Percentiles rank a stretch among this genome's conserved stretches.
Evolutionary conservation across 2,888 invertebrate species (phyloP).

Genomic region (Andrena fulva): DNA sequence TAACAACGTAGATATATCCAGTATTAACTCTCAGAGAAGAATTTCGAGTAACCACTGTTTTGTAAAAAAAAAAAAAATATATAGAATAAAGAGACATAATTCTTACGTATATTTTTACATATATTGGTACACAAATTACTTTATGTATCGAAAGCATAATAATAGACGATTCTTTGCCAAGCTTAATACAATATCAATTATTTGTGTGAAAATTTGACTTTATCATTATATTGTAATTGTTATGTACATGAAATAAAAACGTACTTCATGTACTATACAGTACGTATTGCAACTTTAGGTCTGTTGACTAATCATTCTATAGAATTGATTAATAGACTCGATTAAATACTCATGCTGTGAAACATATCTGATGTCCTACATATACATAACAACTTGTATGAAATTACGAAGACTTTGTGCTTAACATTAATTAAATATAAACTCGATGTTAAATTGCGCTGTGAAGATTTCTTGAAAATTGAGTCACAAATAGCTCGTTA

Average conservation of each 20-base stretch:
- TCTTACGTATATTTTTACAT: conserved; percentile 60
- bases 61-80: conserved; percentile 55
- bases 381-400: conserved; percentile 22
- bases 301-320: conserved; percentile 14
- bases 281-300: conserved; percentile 9
- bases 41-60: conserved; percentile 46
- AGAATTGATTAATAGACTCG: conserved; percentile 17
- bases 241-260: conserved; percentile 17
- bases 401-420: conserved; percentile 29
- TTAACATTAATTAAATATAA: conserved; percentile 41
- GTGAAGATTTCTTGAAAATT: conserved; percentile 12
- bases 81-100: conserved; percentile 21
- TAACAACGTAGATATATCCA: no score
- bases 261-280: conserved; percentile 21
- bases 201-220: conserved; percentile 26
- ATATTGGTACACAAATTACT: conserved; percentile 41
- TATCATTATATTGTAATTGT: conserved; percentile 26
- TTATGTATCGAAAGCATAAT: conserved; percentile 28
- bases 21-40: neutral
- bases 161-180: conserved; percentile 13
- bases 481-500: neutral
- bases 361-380: conserved; percentile 23
- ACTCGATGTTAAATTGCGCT: conserved; percentile 28
- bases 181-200: conserved; percentile 24
- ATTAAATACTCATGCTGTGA: conserved; percentile 4